A percentile compares a stretch with the other conserved stretches of the same genome.
These are phyloP conservation scores for Tauraco erythrolophus DNA, from an alignment of 2,113 vertebrate species.

Conservation along the genomic window DNA sequence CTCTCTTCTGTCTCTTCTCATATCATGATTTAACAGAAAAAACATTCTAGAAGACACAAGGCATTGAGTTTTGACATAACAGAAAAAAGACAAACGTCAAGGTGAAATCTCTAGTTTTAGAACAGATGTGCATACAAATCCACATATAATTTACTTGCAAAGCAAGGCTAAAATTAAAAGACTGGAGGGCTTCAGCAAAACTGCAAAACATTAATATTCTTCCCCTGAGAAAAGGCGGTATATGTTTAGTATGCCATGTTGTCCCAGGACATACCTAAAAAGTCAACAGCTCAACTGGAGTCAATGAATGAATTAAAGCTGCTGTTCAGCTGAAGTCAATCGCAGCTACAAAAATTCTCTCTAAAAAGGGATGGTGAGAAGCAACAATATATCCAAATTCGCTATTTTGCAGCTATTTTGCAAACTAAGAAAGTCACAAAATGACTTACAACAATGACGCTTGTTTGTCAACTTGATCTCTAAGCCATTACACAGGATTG, in stretches of 20 bases:
- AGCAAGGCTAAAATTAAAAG: not conserved
- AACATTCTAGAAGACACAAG: not conserved
- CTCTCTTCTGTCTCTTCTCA: not conserved
- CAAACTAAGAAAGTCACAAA: not conserved
- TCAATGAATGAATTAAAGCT: not conserved
- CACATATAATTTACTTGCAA: not conserved
- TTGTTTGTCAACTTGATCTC: not conserved
- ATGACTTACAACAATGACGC: not conserved
- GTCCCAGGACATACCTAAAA: not conserved
- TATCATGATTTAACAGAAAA: not conserved
- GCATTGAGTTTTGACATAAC: not conserved
- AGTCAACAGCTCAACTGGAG: not conserved
- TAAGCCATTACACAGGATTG: not conserved
- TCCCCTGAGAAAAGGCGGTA: not conserved
- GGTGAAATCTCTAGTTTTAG: not conserved
- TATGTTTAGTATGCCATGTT: not conserved
- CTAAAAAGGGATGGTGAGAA: not conserved
- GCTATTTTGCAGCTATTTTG: not conserved
- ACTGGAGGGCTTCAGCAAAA: not conserved
- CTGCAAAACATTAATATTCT: not conserved
- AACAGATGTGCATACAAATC: not conserved
- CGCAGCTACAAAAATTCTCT: not conserved
- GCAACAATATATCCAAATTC: not conserved
- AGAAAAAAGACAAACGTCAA: not conserved
- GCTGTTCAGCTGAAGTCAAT: not conserved